A percentile compares a stretch with the other conserved stretches of the same genome.
Conservation (phyloP, 2,888 invertebrate species). For the Mesorhabditis belari region DNA sequence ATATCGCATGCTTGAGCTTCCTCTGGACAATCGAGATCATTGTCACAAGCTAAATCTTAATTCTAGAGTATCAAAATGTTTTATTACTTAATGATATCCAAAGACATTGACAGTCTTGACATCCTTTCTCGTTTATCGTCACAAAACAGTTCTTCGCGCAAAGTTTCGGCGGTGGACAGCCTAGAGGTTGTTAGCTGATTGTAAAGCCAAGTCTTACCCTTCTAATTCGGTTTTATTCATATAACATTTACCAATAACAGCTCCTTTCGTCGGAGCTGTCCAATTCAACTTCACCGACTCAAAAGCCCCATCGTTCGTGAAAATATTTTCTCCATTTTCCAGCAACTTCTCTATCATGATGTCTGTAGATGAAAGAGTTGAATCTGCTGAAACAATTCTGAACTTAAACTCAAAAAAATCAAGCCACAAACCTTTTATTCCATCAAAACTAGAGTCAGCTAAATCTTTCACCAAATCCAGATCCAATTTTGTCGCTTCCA, state of each 20-base stretch:
- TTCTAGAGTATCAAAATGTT: background rate
- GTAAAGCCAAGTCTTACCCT: background rate
- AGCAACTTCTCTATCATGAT: too few species aligned
- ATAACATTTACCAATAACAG: background rate
- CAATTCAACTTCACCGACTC: too few species aligned
- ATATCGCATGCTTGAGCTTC: slow-evolving; percentile 43
- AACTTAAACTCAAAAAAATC: too few species aligned
- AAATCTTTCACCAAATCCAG: too few species aligned
- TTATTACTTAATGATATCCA: slow-evolving; percentile 35
- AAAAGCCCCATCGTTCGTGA: too few species aligned
- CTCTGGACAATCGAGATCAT: slow-evolving; percentile 34
- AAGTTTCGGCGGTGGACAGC: slow-evolving; percentile 30
- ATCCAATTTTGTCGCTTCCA: too few species aligned
- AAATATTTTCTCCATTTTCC: too few species aligned
- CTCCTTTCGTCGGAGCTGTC: background rate
- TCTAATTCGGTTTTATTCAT: background rate
- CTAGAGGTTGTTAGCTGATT: slow-evolving; percentile 1
- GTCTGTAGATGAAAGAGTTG: too few species aligned
- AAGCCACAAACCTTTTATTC: too few species aligned
- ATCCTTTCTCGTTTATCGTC: slow-evolving; percentile 38
- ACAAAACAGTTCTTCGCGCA: slow-evolving; percentile 47
- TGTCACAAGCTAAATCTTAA: slow-evolving; percentile 31
- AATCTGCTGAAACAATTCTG: too few species aligned
- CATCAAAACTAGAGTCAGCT: too few species aligned
- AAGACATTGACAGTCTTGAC: slow-evolving; percentile 47